Percentiles rank a stretch among this genome's conserved stretches.
Evolutionary conservation across 2,888 invertebrate genomes (phyloP).

Genomic region (Zygothrica quintamaculata): DNA sequence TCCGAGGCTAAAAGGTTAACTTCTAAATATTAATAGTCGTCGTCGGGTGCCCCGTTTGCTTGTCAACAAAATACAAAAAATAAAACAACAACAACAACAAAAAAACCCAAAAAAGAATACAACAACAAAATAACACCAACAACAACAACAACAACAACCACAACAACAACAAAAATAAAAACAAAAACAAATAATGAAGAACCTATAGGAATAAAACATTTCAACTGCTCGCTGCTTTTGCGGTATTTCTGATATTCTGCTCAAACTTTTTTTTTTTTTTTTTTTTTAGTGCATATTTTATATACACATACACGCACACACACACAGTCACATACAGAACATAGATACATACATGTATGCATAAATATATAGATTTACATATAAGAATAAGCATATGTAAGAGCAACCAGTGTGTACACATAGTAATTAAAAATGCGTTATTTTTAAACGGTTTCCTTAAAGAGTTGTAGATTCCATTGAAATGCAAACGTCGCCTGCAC

Average conservation of each 20-base stretch:
- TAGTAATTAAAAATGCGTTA: constrained; percentile 53
- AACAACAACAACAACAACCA: too few species aligned
- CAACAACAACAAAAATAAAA: constrained; percentile 31
- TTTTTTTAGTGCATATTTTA: constrained; percentile 21
- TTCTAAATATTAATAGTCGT: constrained; percentile 84
- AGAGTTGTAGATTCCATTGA: constrained; percentile 11
- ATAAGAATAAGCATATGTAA: constrained; percentile 20
- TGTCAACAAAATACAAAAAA: constrained; percentile 51
- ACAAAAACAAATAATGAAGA: constrained; percentile 43
- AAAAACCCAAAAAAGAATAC: too few species aligned
- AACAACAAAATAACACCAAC: constrained; percentile 55
- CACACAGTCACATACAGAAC: too few species aligned
- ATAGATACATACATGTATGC: constrained; percentile 3
- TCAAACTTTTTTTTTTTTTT: constrained; percentile 33
- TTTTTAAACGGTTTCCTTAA: constrained; percentile 54
- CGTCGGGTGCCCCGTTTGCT: constrained; percentile 55
- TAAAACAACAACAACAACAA: constrained; percentile 31
- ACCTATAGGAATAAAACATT: constrained; percentile 32
- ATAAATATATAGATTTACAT: background rate
- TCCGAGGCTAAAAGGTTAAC: constrained; percentile 83
- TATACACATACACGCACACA: constrained; percentile 10
- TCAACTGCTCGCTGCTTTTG: constrained; percentile 21
- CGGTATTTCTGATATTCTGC: constrained; percentile 30
- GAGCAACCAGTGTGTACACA: constrained; percentile 40
- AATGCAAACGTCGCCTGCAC: constrained; percentile 41